These are phyloP conservation scores for Calameuta idolon DNA, from an alignment of 2,888 invertebrate species.

Conservation along the genomic window DNA sequence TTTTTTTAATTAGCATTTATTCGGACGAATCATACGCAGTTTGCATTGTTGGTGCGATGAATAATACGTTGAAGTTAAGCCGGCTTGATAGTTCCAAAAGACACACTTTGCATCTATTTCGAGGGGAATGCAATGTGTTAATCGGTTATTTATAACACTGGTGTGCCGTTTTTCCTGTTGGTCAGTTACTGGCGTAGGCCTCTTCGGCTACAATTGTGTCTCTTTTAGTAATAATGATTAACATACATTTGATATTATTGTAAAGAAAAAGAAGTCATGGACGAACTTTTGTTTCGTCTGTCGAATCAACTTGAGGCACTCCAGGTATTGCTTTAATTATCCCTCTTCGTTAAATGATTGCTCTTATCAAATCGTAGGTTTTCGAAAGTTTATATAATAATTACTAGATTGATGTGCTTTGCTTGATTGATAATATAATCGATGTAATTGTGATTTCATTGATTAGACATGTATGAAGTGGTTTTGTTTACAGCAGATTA, in stretches of 20 bases:
- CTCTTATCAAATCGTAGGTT: background rate
- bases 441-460: background rate
- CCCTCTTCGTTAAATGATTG: background rate
- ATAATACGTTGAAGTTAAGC: background rate
- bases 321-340: conserved; percentile 51
- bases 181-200: conserved; percentile 20
- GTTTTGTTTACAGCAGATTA: background rate
- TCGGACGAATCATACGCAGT: background rate
- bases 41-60: background rate
- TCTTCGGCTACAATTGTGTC: conserved; percentile 16
- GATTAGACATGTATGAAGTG: background rate
- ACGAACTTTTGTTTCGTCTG: conserved; percentile 61
- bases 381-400: background rate
- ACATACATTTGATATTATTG: conserved; percentile 18
- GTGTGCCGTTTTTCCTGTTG: conserved; percentile 51
- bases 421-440: too few relatives aligned
- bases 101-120: conserved; percentile 55
- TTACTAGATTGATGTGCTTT: background rate
- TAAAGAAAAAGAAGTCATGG: conserved; percentile 46
- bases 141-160: conserved; percentile 62
- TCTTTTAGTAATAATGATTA: conserved; percentile 23
- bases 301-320: conserved; percentile 58
- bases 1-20: background rate
- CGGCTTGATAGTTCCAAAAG: conserved; percentile 8
- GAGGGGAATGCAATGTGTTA: conserved; percentile 57